Evolutionary conservation across 1,140 invertebrate species (phyloP).

Genomic region (Laupala kohalensis): DNA sequence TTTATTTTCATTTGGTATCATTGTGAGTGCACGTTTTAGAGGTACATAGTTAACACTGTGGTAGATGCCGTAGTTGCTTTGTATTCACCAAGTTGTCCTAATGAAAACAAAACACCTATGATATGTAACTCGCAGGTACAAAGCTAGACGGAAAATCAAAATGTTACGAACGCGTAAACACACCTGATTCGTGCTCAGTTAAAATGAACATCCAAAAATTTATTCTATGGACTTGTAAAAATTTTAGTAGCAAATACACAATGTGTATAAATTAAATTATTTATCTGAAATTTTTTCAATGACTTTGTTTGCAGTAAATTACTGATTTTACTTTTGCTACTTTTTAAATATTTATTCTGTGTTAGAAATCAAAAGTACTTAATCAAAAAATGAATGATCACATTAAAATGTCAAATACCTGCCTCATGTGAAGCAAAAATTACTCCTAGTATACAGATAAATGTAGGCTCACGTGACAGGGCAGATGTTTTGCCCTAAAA

Average conservation of each 20-base stretch:
- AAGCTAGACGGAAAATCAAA: conserved; percentile 6
- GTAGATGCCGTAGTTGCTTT: conserved; percentile 9
- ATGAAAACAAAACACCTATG: neutral
- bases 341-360: neutral
- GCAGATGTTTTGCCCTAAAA: neutral
- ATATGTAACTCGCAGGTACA: conserved; percentile 3
- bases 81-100: conserved; percentile 1
- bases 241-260: conserved; percentile 6
- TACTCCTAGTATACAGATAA: neutral
- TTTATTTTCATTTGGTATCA: conserved; percentile 1
- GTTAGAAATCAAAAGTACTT: neutral
- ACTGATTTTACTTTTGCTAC: neutral
- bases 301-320: neutral
- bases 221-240: conserved; percentile 6
- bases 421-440: neutral
- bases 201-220: conserved; percentile 1
- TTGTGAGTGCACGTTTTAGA: conserved; percentile 3
- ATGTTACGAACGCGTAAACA: conserved; percentile 9
- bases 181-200: conserved; percentile 11
- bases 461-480: neutral
- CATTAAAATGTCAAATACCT: neutral
- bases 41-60: neutral
- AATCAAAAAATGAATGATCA: neutral
- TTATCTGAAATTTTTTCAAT: neutral
- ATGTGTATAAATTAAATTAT: conserved; percentile 9